These are phyloP conservation scores for Leptopilina clavipes DNA, from an alignment of 1,140 invertebrate genomes.

Conservation along the genomic window DNA sequence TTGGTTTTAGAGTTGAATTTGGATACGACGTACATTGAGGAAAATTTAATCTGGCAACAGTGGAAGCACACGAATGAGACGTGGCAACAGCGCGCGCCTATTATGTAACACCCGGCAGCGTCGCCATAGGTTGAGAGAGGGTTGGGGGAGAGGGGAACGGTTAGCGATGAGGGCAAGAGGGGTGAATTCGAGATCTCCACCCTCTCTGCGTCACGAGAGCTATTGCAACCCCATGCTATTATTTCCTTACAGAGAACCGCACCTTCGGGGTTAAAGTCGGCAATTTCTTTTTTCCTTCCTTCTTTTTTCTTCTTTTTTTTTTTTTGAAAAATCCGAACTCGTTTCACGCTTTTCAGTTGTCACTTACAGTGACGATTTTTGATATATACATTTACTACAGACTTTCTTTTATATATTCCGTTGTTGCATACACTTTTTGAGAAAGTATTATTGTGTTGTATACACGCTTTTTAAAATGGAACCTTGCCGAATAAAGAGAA, in stretches of 20 bases:
- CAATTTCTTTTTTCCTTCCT: constrained; percentile 40
- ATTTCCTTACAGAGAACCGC: constrained; percentile 48
- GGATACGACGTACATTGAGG: not conserved
- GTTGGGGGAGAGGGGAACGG: too few relatives aligned
- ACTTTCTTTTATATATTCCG: not conserved
- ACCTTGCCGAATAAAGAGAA: not conserved
- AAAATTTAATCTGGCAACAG: constrained; percentile 63
- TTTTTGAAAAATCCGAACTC: constrained; percentile 40
- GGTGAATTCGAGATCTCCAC: constrained; percentile 46
- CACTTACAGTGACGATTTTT: constrained; percentile 6
- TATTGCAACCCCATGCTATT: constrained; percentile 67
- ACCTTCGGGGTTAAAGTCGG: constrained; percentile 49
- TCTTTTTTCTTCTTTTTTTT: too few relatives aligned
- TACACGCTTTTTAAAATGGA: not conserved
- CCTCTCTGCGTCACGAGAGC: constrained; percentile 62
- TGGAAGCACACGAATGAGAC: constrained; percentile 44
- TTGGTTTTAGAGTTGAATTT: not conserved
- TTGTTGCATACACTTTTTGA: not conserved
- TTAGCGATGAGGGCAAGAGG: constrained; percentile 55
- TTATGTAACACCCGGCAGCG: constrained; percentile 73
- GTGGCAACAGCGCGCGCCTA: constrained; percentile 63
- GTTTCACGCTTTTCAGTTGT: constrained; percentile 18
- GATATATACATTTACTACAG: constrained; percentile 15
- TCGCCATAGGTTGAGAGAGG: constrained; percentile 56
- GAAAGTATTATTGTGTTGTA: not conserved